Percentiles rank a stretch among this genome's conserved stretches.
Conservation (phyloP, 2,113 vertebrate genomes). For the Hystrix cristata region DNA sequence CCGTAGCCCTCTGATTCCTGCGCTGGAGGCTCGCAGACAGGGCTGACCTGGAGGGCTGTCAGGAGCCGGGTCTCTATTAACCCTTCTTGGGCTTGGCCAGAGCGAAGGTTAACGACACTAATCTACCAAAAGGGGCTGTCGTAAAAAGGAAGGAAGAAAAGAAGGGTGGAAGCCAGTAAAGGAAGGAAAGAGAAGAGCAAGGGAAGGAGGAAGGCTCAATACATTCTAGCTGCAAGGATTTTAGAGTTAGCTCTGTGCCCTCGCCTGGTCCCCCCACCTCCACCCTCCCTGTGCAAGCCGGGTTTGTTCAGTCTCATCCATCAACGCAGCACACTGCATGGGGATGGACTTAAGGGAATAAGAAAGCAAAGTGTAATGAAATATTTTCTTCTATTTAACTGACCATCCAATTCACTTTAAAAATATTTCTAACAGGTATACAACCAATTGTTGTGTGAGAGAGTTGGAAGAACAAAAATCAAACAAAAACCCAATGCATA, state of each 20-base stretch:
- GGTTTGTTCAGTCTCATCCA: slow-evolving; percentile 52
- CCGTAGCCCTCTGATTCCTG: slow-evolving; percentile 90
- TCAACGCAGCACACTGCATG: neutral
- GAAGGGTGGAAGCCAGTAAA: neutral
- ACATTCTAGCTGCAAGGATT: neutral
- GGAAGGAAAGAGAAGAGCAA: neutral
- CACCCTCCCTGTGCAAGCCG: neutral
- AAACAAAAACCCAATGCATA: slow-evolving; percentile 47
- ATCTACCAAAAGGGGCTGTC: slow-evolving; percentile 88
- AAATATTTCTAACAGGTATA: neutral
- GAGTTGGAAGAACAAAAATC: neutral
- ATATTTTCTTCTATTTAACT: slow-evolving; percentile 56
- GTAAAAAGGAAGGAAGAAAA: slow-evolving; percentile 70
- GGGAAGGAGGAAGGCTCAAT: neutral
- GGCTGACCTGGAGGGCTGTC: slow-evolving; percentile 90
- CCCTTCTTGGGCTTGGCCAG: slow-evolving; percentile 89
- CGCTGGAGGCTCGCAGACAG: slow-evolving; percentile 86
- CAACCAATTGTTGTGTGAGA: slow-evolving; percentile 11
- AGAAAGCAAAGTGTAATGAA: slow-evolving; percentile 45
- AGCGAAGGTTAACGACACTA: slow-evolving; percentile 92
- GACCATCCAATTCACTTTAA: slow-evolving; percentile 21
- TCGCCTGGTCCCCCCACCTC: neutral
- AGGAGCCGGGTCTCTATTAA: slow-evolving; percentile 93
- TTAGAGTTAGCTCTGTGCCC: slow-evolving; percentile 61
- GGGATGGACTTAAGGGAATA: slow-evolving; percentile 37